Conservation (phyloP, 2,888 invertebrate species). For the Nemapogon koenigi region DNA sequence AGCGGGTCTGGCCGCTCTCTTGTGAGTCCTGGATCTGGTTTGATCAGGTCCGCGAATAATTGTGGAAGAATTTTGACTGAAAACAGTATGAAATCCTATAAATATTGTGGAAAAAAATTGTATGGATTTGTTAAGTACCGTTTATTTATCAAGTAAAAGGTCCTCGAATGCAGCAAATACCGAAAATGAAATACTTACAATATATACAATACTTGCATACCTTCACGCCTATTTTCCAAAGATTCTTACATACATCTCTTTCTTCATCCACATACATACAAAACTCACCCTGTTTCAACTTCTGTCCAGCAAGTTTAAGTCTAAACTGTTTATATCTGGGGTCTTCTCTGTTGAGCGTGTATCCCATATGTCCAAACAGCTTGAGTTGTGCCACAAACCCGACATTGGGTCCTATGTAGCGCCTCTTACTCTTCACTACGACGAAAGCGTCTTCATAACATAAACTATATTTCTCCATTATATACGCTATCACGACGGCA, state of each 20-base stretch:
- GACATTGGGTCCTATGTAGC: constrained; percentile 78
- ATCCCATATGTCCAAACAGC: constrained; percentile 81
- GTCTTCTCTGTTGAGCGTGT: constrained; percentile 70
- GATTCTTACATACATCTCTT: too few relatives aligned
- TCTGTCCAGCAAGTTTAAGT: constrained; percentile 80
- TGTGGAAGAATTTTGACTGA: constrained; percentile 83
- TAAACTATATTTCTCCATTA: constrained; percentile 85
- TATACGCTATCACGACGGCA: constrained; percentile 82
- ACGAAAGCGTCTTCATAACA: constrained; percentile 73
- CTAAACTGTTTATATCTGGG: constrained; percentile 79
- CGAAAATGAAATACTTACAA: background rate
- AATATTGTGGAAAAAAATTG: constrained; percentile 3
- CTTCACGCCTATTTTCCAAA: too few relatives aligned
- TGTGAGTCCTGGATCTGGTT: constrained; percentile 78
- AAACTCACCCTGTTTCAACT: constrained; percentile 75
- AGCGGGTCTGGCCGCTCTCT: constrained; percentile 81
- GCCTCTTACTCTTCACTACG: constrained; percentile 72
- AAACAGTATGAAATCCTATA: constrained; percentile 19
- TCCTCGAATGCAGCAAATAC: too few relatives aligned
- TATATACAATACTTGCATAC: too few relatives aligned
- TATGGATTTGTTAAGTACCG: too few relatives aligned
- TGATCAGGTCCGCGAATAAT: constrained; percentile 76
- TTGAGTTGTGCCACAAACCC: constrained; percentile 83
- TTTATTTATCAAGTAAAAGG: too few relatives aligned
- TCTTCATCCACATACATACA: too few relatives aligned